Percentiles rank a stretch among this genome's conserved stretches.
These are phyloP conservation scores for Neoaliturus tenellus DNA, from an alignment of 2,888 invertebrate species.

Conservation along the genomic window DNA sequence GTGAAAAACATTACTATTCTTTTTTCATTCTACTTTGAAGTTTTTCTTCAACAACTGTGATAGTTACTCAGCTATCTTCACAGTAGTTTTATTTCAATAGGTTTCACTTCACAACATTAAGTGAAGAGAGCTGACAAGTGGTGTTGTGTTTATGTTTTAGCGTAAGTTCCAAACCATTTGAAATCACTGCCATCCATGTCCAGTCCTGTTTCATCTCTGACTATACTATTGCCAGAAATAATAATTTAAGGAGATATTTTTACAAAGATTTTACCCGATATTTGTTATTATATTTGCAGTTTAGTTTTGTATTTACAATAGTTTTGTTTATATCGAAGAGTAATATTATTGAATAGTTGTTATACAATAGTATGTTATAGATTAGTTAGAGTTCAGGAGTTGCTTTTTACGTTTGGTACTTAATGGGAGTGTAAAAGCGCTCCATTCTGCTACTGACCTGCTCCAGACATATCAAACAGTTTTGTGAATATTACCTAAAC, in stretches of 20 bases:
- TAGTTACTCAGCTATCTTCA: too few species aligned
- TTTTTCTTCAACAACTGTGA: too few species aligned
- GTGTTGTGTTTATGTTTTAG: background rate
- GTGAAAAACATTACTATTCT: too few species aligned
- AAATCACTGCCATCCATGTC: constrained; percentile 42
- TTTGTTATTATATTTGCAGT: constrained; percentile 53
- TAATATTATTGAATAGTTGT: constrained; percentile 30
- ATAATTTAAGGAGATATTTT: constrained; percentile 53
- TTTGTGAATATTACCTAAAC: background rate
- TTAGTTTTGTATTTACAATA: constrained; percentile 56
- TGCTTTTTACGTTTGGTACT: constrained; percentile 41
- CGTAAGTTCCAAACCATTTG: background rate
- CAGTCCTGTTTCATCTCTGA: constrained; percentile 38
- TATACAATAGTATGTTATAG: constrained; percentile 44
- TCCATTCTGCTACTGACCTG: constrained; percentile 1
- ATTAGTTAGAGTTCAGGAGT: constrained; percentile 36
- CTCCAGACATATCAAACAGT: background rate
- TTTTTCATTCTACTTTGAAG: too few species aligned
- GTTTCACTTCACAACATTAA: background rate
- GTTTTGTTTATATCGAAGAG: constrained; percentile 45
- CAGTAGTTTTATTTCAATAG: too few species aligned
- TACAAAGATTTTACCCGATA: constrained; percentile 54
- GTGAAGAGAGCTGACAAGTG: background rate
- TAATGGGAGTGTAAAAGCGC: background rate
- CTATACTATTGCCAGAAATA: constrained; percentile 52